Evolutionary conservation across 2,113 vertebrate genomes (phyloP).

Genomic region (Lepus americanus): DNA sequence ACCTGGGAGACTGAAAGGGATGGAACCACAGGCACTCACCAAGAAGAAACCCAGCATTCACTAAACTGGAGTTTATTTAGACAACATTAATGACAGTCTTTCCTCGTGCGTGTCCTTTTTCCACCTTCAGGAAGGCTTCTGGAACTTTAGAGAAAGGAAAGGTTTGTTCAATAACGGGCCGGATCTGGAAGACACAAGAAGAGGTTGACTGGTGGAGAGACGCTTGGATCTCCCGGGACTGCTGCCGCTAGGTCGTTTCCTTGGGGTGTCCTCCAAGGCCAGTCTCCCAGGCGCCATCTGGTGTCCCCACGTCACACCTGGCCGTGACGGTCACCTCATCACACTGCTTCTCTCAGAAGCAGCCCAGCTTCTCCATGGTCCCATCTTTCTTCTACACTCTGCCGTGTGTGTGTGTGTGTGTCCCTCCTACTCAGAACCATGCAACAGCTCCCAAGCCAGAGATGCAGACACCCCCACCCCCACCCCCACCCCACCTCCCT

Average conservation of each 20-base stretch:
- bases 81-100: slow-evolving; percentile 94
- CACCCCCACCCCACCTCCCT: not conserved
- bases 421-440: not conserved
- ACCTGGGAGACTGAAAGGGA: not conserved
- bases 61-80: slow-evolving; percentile 60
- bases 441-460: not conserved
- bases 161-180: slow-evolving; percentile 93
- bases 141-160: slow-evolving; percentile 95
- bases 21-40: not conserved
- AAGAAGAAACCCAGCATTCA: not conserved
- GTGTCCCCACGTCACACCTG: rapidly evolving
- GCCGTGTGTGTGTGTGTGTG: too few species aligned
- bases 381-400: not conserved
- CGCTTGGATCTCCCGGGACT: rapidly evolving
- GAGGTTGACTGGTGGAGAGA: not conserved
- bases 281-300: rapidly evolving
- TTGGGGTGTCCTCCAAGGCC: rapidly evolving
- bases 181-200: slow-evolving; percentile 90
- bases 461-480: not conserved
- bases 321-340: not conserved
- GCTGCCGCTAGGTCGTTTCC: not conserved
- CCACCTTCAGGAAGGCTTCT: slow-evolving; percentile 94
- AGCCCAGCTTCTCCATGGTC: not conserved
- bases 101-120: slow-evolving; percentile 95
- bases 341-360: rapidly evolving